Percentiles rank a stretch among this genome's conserved stretches.
Evolutionary conservation across 2,797 vertebrate species (phyloP).

Genomic region (Pyrocephalus nanus): DNA sequence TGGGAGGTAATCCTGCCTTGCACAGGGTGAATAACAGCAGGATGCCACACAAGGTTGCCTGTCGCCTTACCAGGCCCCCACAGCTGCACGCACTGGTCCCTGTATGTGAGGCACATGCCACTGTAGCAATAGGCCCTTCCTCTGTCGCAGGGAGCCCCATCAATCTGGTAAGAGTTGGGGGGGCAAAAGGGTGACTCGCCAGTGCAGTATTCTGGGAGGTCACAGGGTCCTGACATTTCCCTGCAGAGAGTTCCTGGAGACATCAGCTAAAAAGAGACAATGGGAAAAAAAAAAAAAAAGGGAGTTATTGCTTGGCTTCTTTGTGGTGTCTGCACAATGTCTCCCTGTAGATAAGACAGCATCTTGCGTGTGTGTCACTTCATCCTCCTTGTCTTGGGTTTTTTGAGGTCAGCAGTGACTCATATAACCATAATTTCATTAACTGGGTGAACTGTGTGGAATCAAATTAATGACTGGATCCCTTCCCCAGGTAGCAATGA

Average conservation of each 20-base stretch:
- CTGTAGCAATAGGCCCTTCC: conserved; percentile 94
- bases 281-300: neutral
- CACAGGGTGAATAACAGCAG: neutral
- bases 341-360: neutral
- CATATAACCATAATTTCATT: neutral
- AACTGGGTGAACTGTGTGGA: neutral
- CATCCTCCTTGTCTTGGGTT: neutral
- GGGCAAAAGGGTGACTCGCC: conserved; percentile 90
- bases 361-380: accelerated
- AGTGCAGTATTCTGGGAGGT: conserved; percentile 93
- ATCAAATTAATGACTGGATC: neutral
- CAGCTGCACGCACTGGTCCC: conserved; percentile 91
- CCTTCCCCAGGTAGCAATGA: neutral
- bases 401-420: neutral
- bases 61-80: conserved; percentile 89
- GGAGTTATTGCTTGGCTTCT: neutral
- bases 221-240: conserved; percentile 83
- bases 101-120: conserved; percentile 94
- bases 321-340: neutral
- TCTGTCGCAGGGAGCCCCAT: conserved; percentile 83
- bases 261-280: conserved; percentile 79
- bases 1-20: neutral
- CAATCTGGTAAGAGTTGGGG: conserved; percentile 90
- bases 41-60: neutral
- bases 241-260: conserved; percentile 88